These are phyloP conservation scores for Ibidorhyncha struthersii DNA, from an alignment of 2,113 vertebrate species.

Conservation along the genomic window DNA sequence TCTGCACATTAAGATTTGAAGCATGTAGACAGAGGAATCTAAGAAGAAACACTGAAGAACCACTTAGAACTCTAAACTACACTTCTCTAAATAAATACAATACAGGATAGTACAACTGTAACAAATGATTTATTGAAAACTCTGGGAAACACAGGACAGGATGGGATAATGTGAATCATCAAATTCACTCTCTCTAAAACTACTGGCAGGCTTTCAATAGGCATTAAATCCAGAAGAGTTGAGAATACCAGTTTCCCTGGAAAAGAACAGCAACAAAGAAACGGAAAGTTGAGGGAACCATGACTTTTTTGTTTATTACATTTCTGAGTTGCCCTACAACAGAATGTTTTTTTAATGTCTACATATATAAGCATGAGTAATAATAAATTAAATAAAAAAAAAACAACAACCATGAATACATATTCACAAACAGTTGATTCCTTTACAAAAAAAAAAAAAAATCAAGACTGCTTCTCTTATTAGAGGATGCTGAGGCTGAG, in stretches of 20 bases:
- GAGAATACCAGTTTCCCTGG: background rate
- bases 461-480: background rate
- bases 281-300: background rate
- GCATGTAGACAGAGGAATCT: slow-evolving; percentile 6
- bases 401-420: background rate
- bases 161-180: slow-evolving; percentile 36
- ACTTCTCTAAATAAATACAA: slow-evolving; percentile 25
- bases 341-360: background rate
- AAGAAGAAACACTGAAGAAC: background rate
- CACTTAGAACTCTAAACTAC: background rate
- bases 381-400: background rate
- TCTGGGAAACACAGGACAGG: background rate
- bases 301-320: background rate
- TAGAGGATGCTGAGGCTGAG: background rate
- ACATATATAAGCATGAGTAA: background rate
- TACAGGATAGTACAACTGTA: background rate
- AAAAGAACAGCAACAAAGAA: background rate
- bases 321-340: background rate
- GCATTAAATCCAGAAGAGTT: background rate
- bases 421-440: background rate
- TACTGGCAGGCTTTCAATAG: slow-evolving; percentile 30
- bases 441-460: background rate
- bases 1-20: slow-evolving; percentile 22
- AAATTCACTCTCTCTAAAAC: slow-evolving; percentile 16
- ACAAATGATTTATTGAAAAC: slow-evolving; percentile 34